Evolutionary conservation across 23 tunicate species (phyloP).

Genomic region (Trididemnum clinides): DNA sequence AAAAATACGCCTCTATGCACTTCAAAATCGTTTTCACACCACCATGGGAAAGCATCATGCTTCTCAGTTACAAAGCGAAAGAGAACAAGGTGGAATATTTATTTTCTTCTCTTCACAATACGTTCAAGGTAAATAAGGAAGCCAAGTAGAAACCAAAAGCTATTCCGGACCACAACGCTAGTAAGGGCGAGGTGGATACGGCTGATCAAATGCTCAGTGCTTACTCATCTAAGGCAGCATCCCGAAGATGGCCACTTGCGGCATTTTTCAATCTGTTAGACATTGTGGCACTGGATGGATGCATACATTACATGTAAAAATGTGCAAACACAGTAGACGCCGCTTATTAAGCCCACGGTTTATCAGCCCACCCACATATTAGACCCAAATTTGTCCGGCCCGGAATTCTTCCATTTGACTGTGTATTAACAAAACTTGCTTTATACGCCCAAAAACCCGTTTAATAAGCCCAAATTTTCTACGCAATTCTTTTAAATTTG

Average conservation of each 20-base stretch:
- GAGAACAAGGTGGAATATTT: background rate
- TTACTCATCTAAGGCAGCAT: conserved; percentile 4
- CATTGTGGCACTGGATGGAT: background rate
- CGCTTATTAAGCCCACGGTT: too few species aligned
- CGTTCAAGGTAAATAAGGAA: background rate
- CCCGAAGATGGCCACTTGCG: conserved; percentile 3
- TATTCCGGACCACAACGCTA: conserved; percentile 13
- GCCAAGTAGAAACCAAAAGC: conserved; percentile 10
- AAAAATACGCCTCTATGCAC: conserved; percentile 2
- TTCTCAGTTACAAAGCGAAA: background rate
- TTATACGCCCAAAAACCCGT: too few species aligned
- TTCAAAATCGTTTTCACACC: conserved; percentile 21
- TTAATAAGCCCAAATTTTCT: too few species aligned
- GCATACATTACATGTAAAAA: conserved; percentile 2
- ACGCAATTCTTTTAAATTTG: too few species aligned
- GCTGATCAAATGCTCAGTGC: conserved; percentile 14
- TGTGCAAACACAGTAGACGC: background rate
- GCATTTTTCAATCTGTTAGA: too few species aligned
- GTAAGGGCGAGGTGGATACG: conserved; percentile 22
- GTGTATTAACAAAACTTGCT: too few species aligned
- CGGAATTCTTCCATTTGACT: too few species aligned
- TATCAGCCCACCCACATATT: too few species aligned
- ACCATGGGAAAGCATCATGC: conserved; percentile 4
- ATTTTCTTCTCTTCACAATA: conserved; percentile 4
- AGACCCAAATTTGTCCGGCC: too few species aligned